These are phyloP conservation scores for Cotesia vestalis DNA, from an alignment of 1,140 invertebrate genomes.

Conservation along the genomic window DNA sequence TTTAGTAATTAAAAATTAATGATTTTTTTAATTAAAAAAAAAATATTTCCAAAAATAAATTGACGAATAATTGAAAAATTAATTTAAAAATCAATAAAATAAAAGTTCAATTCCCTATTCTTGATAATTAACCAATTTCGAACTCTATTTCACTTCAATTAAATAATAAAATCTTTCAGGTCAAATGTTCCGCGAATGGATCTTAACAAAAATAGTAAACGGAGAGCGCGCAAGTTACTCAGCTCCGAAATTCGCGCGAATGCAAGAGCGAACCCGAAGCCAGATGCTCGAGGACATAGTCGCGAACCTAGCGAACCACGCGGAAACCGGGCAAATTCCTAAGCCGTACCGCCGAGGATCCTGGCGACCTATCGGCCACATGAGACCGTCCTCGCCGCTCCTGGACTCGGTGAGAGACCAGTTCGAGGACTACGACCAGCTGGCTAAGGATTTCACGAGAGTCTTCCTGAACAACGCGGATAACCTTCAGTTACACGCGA, in stretches of 20 bases:
- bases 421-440: conserved; percentile 93
- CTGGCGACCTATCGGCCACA: conserved; percentile 94
- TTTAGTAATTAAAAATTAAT: no score
- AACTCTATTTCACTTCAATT: neutral
- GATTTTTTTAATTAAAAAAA: no score
- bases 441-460: conserved; percentile 90
- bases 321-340: conserved; percentile 93
- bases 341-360: conserved; percentile 91
- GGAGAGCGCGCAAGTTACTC: conserved; percentile 96
- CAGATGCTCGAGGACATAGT: conserved; percentile 96
- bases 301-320: conserved; percentile 92
- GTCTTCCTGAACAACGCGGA: conserved; percentile 85
- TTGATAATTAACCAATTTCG: no score
- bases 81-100: no score
- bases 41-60: no score
- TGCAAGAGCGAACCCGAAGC: conserved; percentile 89
- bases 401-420: conserved; percentile 90
- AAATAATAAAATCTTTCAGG: conserved; percentile 43
- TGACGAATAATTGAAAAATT: no score
- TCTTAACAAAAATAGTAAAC: conserved; percentile 97
- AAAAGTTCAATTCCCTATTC: no score
- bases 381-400: conserved; percentile 91
- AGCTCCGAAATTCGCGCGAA: conserved; percentile 94
- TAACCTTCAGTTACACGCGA: conserved; percentile 76
- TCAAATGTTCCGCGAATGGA: conserved; percentile 87